Percentiles rank a stretch among this genome's conserved stretches.
Evolutionary conservation across 2,888 invertebrate genomes (phyloP).

Genomic region (Poecilus cupreus): DNA sequence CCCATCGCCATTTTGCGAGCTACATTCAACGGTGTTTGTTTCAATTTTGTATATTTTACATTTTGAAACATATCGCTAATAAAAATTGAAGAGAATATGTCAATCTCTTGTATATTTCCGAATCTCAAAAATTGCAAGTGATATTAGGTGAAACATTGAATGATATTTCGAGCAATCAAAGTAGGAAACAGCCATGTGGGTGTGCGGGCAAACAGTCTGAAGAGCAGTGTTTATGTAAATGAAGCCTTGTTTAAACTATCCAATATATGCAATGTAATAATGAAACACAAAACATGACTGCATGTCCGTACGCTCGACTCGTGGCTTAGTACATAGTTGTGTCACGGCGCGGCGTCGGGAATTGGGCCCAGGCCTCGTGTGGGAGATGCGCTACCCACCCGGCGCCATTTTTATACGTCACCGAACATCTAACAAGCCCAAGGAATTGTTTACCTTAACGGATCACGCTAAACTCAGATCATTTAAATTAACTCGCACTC

Average conservation of each 20-base stretch:
- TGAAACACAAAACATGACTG: slow-evolving; percentile 47
- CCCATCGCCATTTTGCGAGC: too few species aligned
- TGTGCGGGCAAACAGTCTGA: slow-evolving; percentile 39
- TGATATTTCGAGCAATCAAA: too few species aligned
- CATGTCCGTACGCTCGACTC: neutral
- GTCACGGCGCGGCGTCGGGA: neutral
- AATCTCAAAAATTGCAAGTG: too few species aligned
- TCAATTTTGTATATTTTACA: too few species aligned
- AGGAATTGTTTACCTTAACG: slow-evolving; percentile 45
- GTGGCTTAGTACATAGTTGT: neutral
- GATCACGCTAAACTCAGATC: slow-evolving; percentile 15
- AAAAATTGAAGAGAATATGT: too few species aligned
- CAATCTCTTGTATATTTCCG: too few species aligned
- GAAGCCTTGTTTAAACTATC: slow-evolving; percentile 50
- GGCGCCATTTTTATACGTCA: slow-evolving; percentile 40
- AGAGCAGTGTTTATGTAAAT: slow-evolving; percentile 57
- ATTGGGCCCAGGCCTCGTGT: slow-evolving; percentile 9
- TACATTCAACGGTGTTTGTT: too few species aligned
- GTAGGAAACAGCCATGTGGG: neutral
- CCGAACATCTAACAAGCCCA: slow-evolving; percentile 36
- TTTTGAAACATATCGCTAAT: too few species aligned
- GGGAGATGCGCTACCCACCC: slow-evolving; percentile 38
- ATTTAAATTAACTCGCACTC: slow-evolving; percentile 45
- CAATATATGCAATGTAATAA: slow-evolving; percentile 58
- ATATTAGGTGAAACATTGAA: too few species aligned